Conservation (phyloP, 2,888 invertebrate species). For the Archaeoteleia sp. region DNA sequence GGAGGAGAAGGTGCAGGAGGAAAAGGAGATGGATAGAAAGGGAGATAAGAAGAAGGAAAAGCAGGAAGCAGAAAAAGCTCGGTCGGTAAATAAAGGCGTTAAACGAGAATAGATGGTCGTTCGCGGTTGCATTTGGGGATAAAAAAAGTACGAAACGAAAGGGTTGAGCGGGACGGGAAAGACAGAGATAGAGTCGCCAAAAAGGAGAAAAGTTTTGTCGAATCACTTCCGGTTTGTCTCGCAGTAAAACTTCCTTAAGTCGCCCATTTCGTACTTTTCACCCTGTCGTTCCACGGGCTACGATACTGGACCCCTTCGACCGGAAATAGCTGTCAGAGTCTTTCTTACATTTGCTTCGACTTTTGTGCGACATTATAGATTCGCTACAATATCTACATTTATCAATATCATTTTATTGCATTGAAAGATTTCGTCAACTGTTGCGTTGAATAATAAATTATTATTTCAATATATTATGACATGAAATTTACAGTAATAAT, state of each 20-base stretch:
- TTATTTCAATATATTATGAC: too few relatives aligned
- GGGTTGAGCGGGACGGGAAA: conserved; percentile 50
- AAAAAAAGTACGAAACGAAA: conserved; percentile 46
- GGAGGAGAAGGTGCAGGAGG: conserved; percentile 35
- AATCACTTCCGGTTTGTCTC: conserved; percentile 72
- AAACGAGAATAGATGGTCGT: conserved; percentile 71
- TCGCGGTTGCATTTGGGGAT: conserved; percentile 63
- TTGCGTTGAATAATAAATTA: too few relatives aligned
- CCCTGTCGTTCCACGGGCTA: conserved; percentile 52
- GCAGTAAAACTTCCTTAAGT: conserved; percentile 70
- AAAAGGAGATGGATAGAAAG: conserved; percentile 11
- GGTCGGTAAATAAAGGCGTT: conserved; percentile 69
- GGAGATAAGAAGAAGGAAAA: conserved; percentile 33
- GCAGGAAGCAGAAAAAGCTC: conserved; percentile 49
- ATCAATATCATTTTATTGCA: too few relatives aligned
- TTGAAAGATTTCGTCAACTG: too few relatives aligned
- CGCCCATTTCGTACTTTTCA: conserved; percentile 59
- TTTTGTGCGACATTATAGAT: conserved; percentile 2
- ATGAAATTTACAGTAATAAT: too few relatives aligned
- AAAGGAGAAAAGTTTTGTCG: conserved; percentile 50
- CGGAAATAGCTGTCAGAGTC: conserved; percentile 52
- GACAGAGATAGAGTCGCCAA: conserved; percentile 54
- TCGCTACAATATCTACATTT: background rate
- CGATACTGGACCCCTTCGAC: conserved; percentile 60
- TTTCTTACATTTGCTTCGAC: conserved; percentile 27